Evolutionary conservation across 2,797 vertebrate genomes (phyloP), one percentile per base, ranked within the genome.

Genomic region (Sebastes glaucus): DNA sequence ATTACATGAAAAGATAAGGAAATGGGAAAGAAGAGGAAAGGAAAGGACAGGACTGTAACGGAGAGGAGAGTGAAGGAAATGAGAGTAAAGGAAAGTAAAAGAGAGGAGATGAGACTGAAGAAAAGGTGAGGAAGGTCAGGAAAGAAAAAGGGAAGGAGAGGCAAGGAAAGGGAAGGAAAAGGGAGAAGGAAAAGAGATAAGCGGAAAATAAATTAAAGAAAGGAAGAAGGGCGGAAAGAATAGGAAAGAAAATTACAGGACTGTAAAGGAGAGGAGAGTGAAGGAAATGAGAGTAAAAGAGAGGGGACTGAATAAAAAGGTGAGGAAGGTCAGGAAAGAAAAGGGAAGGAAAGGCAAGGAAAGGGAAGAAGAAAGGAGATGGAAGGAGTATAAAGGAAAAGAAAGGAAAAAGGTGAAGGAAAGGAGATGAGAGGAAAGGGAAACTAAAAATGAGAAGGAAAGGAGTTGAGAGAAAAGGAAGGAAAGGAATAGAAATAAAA

Each of bases 241-340:
- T 20, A 13, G 6, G 7, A n/a, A 4, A 64, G 11, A 20, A 22
- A 59, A 27, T 4, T 6, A 16, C 27, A 4, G 18, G 60, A 22
- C 9, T 23, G 42, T 20, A 61, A 8, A 28, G 18, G 13, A 65
- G 25, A 35, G n/a, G 22, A 20, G 4, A 35, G 3, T 10, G 32
- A 7, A 57, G 22, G 23, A 18, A 20, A 56, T 11, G 46, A 38
- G 22, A 46, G 42, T 11, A 59, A 9, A 4, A 46, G 1, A 30
- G 8, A 14, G 25, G 0, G 22, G 23, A 14, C 2, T 1, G 3
- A 18, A 33, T 5, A 1, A 33, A 4, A 22, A 61, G 1, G 23
- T 18, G 7, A 46, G 6, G 6, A 11, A 11, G 5, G 11, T 28
- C 25, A 2, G 20, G 32, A 35, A 59, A 32, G 10, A 18, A 35